These are phyloP conservation scores for Microdon myrmicae DNA, from an alignment of 2,888 invertebrate species.

Conservation along the genomic window DNA sequence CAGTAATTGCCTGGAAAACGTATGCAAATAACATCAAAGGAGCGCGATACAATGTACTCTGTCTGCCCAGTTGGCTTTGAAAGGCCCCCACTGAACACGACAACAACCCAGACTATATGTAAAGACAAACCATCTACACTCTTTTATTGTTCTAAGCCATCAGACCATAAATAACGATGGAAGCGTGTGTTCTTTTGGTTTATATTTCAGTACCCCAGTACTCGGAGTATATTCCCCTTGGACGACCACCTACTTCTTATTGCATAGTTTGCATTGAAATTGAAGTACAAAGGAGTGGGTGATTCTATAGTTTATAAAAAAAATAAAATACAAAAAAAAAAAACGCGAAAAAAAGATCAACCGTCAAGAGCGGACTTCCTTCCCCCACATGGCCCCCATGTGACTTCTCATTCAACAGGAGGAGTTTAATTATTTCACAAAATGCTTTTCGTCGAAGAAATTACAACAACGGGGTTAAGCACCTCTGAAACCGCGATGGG, in stretches of 20 bases:
- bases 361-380: slow-evolving; percentile 16
- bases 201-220: slow-evolving; percentile 30
- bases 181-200: slow-evolving; percentile 12
- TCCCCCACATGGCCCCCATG: slow-evolving; percentile 10
- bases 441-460: slow-evolving; percentile 29
- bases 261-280: slow-evolving; percentile 15
- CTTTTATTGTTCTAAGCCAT: slow-evolving; percentile 43
- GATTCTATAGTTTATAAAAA: background rate
- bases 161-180: slow-evolving; percentile 37
- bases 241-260: background rate
- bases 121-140: slow-evolving; percentile 25
- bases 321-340: background rate
- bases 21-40: slow-evolving; percentile 50
- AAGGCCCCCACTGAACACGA: slow-evolving; percentile 39
- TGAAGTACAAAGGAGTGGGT: background rate
- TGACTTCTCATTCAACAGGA: slow-evolving; percentile 9
- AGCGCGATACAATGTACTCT: slow-evolving; percentile 37
- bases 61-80: slow-evolving; percentile 39
- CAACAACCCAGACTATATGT: slow-evolving; percentile 30
- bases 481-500: slow-evolving; percentile 20
- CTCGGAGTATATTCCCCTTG: slow-evolving; percentile 7
- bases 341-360: background rate
- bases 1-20: slow-evolving; percentile 47
- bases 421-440: slow-evolving; percentile 31
- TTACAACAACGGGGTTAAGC: slow-evolving; percentile 38